Conservation (phyloP, 2,113 vertebrate species). For the Montifringilla adamsi region DNA sequence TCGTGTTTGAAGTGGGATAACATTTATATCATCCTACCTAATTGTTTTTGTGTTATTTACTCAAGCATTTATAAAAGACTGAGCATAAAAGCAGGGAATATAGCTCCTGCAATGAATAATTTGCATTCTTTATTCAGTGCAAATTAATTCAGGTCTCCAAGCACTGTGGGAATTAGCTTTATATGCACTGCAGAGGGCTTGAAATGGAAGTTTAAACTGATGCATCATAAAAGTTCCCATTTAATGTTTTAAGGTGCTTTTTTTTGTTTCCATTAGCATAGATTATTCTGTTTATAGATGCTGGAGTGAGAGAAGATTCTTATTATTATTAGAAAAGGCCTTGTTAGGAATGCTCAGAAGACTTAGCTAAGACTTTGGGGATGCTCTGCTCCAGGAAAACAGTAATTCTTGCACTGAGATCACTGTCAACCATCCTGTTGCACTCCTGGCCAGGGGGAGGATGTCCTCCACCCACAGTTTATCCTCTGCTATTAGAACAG, state of each 20-base stretch:
- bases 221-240: not conserved
- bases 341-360: not conserved
- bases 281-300: not conserved
- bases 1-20: not conserved
- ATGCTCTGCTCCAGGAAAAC: not conserved
- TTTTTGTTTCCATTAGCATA: not conserved
- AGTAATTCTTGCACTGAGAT: not conserved
- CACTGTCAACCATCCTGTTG: not conserved
- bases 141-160: slow-evolving; percentile 38
- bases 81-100: not conserved
- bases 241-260: not conserved
- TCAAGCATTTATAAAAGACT: slow-evolving; percentile 7
- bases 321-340: not conserved
- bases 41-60: slow-evolving; percentile 13
- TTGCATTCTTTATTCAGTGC: not conserved
- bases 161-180: not conserved
- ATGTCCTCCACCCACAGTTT: not conserved
- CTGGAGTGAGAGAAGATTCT: not conserved
- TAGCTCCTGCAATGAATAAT: not conserved
- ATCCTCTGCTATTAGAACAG: not conserved
- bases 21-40: not conserved
- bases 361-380: not conserved
- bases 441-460: not conserved
- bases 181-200: not conserved
- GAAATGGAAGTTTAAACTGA: slow-evolving; percentile 1